These are phyloP conservation scores for Haliclystus octoradiatus DNA, from an alignment of 30 jellyfish, hydroid and myxozoan genomes.

Conservation along the genomic window DNA sequence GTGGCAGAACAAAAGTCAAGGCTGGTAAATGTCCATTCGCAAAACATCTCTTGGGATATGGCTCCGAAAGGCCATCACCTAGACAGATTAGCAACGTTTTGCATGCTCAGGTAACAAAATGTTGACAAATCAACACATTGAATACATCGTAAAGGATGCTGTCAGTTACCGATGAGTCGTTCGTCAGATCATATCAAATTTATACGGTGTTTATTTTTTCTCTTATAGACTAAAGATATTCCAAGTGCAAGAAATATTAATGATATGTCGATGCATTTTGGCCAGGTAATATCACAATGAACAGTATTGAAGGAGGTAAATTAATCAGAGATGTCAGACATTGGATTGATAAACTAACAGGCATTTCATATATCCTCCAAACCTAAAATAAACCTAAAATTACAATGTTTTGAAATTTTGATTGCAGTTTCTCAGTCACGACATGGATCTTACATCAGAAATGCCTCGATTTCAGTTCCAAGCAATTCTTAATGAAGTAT, in stretches of 20 bases:
- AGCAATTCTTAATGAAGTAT: conserved; percentile 61
- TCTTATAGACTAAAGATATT: conserved; percentile 37
- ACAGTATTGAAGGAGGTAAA: too few species aligned
- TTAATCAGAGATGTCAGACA: too few species aligned
- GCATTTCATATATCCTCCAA: too few species aligned
- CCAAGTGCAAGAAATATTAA: conserved; percentile 68
- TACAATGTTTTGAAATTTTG: not conserved
- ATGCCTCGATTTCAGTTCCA: conserved; percentile 86
- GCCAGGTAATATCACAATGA: conserved; percentile 91
- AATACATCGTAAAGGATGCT: too few species aligned
- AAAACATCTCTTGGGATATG: conserved; percentile 66
- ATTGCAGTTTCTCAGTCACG: conserved; percentile 75
- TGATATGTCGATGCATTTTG: conserved; percentile 85
- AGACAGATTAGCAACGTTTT: conserved; percentile 70
- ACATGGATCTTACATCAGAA: conserved; percentile 75
- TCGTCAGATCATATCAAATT: too few species aligned
- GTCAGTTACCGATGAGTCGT: too few species aligned
- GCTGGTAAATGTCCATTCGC: conserved; percentile 73
- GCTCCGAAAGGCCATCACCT: conserved; percentile 88
- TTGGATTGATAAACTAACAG: too few species aligned
- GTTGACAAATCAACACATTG: too few species aligned
- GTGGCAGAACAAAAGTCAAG: conserved; percentile 30
- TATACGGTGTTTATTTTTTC: too few species aligned
- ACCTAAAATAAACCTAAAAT: too few species aligned
- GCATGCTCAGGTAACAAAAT: conserved; percentile 90